Base-by-base conservation (phyloP, 2,888 invertebrate species). In the Chydorus sphaericus region DNA sequence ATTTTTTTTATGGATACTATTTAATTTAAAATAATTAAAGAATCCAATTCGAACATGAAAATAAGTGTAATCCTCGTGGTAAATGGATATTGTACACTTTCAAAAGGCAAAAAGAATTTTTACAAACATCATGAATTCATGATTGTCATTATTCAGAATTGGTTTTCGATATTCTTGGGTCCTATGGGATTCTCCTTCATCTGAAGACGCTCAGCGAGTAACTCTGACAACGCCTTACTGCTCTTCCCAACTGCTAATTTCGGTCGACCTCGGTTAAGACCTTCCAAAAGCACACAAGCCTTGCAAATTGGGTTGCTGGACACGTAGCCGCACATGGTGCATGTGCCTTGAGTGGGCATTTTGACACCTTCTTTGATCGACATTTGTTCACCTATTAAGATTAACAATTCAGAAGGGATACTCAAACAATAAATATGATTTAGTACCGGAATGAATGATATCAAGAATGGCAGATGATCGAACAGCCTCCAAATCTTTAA, bases 401-500 rank as follows among this genome's bases (percentile, higher is more conserved):
- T 28, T 2, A 54, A 39, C 18, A 23, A 39, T 39, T n/a, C 14
- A 16, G 10, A 8, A 37, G 5, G 18, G 4, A 28, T 29, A 14
- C 28, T 55, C 57, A 59, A 53, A 59, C 58, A 58, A 56, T 50
- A 33, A 49, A 48, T 39, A 54, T 37, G 31, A 49, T 54, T 31
- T 49, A 33, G 62, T 73, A 81, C 85, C 86, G 62, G 92, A 91
- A 69, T 90, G 85, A 61, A 92, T 88, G 52, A 92, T 89, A 66
- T 92, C 91, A 76, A 96, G 85, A 57, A 96, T 94, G 38, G 86
- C 81, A 11, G 86, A 80, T 1, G 98, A 89, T 60, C 92, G 79
- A 55, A 96, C 81, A 70, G 88, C 88, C 69, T 98, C 98, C 66
- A 98, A 74, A 71, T 97, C 92, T 69, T 98, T 97, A 1, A 98